Conservation (phyloP, 2,888 invertebrate genomes). For the Hermaeophaga mercurialis region DNA sequence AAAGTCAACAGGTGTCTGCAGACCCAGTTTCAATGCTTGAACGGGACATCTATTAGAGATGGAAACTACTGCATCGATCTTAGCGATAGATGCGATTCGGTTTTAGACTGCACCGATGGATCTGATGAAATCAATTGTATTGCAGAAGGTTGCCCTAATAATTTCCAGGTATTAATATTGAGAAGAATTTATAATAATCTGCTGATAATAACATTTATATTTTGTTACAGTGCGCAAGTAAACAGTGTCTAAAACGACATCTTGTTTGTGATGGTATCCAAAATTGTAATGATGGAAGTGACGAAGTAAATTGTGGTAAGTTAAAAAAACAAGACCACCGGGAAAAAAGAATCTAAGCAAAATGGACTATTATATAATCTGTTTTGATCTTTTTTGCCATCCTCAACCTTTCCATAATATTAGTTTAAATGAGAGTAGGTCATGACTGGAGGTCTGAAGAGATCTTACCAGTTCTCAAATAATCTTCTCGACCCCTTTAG, state of each 20-base stretch:
- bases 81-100: conserved; percentile 62
- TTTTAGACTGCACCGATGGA: conserved; percentile 66
- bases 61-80: conserved; percentile 63
- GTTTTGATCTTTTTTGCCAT: too few species aligned
- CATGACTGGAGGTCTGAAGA: too few species aligned
- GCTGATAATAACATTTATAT: background rate
- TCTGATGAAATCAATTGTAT: conserved; percentile 66
- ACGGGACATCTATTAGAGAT: conserved; percentile 63
- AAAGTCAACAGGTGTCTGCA: conserved; percentile 62
- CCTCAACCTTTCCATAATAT: too few species aligned
- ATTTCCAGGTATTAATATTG: conserved; percentile 63
- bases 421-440: too few species aligned
- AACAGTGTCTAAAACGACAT: conserved; percentile 65
- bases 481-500: too few species aligned
- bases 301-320: conserved; percentile 64
- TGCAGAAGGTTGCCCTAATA: conserved; percentile 63
- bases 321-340: too few species aligned
- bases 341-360: too few species aligned
- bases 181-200: too few species aligned
- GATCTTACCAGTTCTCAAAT: too few species aligned
- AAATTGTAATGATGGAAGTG: conserved; percentile 67
- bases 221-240: conserved; percentile 60
- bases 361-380: too few species aligned
- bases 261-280: conserved; percentile 67
- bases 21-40: conserved; percentile 65